phyloP scores from a whole-genome alignment of 2,888 invertebrate species.

The Euclidia mi region DNA sequence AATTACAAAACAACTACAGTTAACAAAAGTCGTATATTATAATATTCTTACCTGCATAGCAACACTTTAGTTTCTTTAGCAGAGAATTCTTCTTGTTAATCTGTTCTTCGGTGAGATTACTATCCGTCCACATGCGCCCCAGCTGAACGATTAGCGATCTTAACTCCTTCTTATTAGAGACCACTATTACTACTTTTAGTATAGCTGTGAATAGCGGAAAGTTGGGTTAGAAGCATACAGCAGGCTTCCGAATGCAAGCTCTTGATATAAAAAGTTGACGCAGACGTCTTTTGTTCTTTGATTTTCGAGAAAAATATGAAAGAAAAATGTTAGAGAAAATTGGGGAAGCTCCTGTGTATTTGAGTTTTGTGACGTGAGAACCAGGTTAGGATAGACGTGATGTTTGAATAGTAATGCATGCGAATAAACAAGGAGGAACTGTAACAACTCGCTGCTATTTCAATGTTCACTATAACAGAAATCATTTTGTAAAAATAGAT shows the following conservation, averaged over 20 bases:
- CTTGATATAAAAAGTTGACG: constrained; percentile 42
- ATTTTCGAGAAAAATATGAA: constrained; percentile 44
- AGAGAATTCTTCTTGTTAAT: constrained; percentile 60
- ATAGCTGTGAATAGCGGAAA: too few relatives aligned
- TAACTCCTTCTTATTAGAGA: constrained; percentile 51
- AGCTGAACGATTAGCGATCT: constrained; percentile 49
- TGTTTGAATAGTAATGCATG: constrained; percentile 54
- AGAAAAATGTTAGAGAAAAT: constrained; percentile 41
- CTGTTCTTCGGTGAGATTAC: constrained; percentile 56
- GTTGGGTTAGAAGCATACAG: constrained; percentile 43
- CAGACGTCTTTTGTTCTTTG: constrained; percentile 51
- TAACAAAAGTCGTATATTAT: constrained; percentile 42
- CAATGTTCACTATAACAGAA: constrained; percentile 9
- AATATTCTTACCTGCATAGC: constrained; percentile 58
- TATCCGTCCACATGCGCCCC: constrained; percentile 52
- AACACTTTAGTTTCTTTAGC: constrained; percentile 61
- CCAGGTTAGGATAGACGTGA: constrained; percentile 23
- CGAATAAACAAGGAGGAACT: constrained; percentile 19
- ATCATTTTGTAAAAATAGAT: too few relatives aligned
- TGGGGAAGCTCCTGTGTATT: constrained; percentile 40
- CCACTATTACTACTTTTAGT: too few relatives aligned
- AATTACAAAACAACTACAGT: constrained; percentile 46
- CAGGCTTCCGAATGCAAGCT: constrained; percentile 45
- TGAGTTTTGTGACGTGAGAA: constrained; percentile 46
- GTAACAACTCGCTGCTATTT: constrained; percentile 12